Conservation (phyloP, 2,888 invertebrate species). For the Cephus nigrinus region DNA sequence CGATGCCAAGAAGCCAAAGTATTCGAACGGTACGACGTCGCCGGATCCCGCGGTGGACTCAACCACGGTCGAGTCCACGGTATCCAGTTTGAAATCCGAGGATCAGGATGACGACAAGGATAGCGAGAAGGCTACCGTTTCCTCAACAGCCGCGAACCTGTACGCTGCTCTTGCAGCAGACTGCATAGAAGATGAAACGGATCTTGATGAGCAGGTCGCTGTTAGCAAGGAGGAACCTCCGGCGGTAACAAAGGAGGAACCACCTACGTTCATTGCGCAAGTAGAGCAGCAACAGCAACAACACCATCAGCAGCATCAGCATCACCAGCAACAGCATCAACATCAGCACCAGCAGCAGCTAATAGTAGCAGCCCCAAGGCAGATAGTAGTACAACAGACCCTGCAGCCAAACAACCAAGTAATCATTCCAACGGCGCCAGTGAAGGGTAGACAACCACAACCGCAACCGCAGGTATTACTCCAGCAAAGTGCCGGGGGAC, state of each 20-base stretch:
- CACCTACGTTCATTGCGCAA: conserved; percentile 23
- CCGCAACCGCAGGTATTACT: conserved; percentile 58
- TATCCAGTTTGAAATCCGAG: conserved; percentile 66
- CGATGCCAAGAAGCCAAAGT: conserved; percentile 66
- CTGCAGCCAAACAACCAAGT: conserved; percentile 57
- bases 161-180: conserved; percentile 89
- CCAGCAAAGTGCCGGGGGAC: conserved; percentile 64
- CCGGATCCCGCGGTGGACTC: conserved; percentile 59
- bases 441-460: conserved; percentile 50
- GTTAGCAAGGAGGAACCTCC: conserved; percentile 39
- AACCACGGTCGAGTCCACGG: conserved; percentile 66
- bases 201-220: conserved; percentile 67
- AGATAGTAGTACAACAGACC: conserved; percentile 68
- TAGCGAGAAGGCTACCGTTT: conserved; percentile 73
- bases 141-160: conserved; percentile 86
- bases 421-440: conserved; percentile 49
- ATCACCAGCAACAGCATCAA: conserved; percentile 54
- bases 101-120: conserved; percentile 68
- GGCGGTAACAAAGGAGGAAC: conserved; percentile 42
- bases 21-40: conserved; percentile 62
- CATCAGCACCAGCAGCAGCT: conserved; percentile 58
- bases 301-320: conserved; percentile 62
- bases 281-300: conserved; percentile 53
- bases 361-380: conserved; percentile 65
- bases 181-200: conserved; percentile 80